These are phyloP conservation scores for Rhadina sibilatrix DNA, from an alignment of 2,113 vertebrate genomes.

Conservation along the genomic window DNA sequence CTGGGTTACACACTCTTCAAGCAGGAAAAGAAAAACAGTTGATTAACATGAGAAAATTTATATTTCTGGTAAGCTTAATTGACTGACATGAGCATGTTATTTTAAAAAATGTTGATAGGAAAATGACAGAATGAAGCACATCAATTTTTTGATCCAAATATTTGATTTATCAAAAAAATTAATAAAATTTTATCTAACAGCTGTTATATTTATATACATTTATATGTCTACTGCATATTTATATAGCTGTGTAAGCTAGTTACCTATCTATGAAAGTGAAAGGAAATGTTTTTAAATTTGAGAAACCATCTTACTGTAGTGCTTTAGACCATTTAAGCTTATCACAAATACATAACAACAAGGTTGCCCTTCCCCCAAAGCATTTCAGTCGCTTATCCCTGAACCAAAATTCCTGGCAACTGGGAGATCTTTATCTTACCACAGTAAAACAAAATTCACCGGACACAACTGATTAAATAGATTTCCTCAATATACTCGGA, in stretches of 20 bases:
- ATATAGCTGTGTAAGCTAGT: neutral
- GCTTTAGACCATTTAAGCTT: neutral
- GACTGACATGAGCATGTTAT: accelerated
- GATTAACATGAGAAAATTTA: neutral
- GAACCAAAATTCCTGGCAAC: neutral
- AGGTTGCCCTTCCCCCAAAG: neutral
- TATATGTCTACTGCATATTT: neutral
- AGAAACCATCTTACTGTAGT: neutral
- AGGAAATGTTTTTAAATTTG: neutral
- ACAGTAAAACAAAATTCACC: neutral
- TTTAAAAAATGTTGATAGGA: neutral
- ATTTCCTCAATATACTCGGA: neutral
- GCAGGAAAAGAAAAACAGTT: neutral
- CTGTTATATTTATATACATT: neutral
- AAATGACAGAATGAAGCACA: neutral
- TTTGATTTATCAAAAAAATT: neutral
- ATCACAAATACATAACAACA: neutral
- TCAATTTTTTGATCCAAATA: neutral
- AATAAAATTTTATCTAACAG: neutral
- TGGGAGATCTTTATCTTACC: neutral
- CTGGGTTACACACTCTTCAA: neutral
- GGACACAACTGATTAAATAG: neutral
- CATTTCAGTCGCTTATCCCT: neutral
- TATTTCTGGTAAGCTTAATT: neutral
- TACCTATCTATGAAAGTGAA: neutral